Evolutionary conservation across 2,888 invertebrate genomes (phyloP).

Genomic region (Iphiclides podalirius): DNA sequence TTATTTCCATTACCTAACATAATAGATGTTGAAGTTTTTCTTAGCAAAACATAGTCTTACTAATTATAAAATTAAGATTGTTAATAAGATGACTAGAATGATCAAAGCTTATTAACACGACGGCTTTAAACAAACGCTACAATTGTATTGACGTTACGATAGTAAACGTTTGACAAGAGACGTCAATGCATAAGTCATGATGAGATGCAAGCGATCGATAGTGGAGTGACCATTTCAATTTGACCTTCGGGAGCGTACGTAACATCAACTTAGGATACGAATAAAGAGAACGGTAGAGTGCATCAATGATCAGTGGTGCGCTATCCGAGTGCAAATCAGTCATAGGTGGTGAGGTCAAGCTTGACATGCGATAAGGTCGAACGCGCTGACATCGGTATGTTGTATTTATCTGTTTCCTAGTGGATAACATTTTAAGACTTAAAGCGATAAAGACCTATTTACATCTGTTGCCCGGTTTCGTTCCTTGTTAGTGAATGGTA

Average conservation of each 20-base stretch:
- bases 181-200: slow-evolving; percentile 49
- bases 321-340: slow-evolving; percentile 64
- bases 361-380: slow-evolving; percentile 44
- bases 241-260: slow-evolving; percentile 28
- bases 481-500: too few relatives aligned
- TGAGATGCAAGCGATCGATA: slow-evolving; percentile 38
- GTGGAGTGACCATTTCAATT: slow-evolving; percentile 34
- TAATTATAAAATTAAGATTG: too few relatives aligned
- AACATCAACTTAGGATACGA: slow-evolving; percentile 9
- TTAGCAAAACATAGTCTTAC: too few relatives aligned
- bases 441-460: too few relatives aligned
- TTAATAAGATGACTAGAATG: too few relatives aligned
- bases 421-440: slow-evolving; percentile 28
- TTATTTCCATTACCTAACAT: not conserved
- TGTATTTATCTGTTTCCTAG: slow-evolving; percentile 49
- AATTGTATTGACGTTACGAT: not conserved
- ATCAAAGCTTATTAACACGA: too few relatives aligned
- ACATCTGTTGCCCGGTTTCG: too few relatives aligned
- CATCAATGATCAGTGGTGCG: slow-evolving; percentile 42
- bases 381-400: slow-evolving; percentile 54
- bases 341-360: slow-evolving; percentile 60
- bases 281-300: slow-evolving; percentile 21
- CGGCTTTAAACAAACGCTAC: too few relatives aligned
- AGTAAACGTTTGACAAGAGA: slow-evolving; percentile 45
- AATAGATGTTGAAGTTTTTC: too few relatives aligned